phyloP scores from a whole-genome alignment of 2,797 vertebrate species.

The Oreonectes daqikongensis region DNA sequence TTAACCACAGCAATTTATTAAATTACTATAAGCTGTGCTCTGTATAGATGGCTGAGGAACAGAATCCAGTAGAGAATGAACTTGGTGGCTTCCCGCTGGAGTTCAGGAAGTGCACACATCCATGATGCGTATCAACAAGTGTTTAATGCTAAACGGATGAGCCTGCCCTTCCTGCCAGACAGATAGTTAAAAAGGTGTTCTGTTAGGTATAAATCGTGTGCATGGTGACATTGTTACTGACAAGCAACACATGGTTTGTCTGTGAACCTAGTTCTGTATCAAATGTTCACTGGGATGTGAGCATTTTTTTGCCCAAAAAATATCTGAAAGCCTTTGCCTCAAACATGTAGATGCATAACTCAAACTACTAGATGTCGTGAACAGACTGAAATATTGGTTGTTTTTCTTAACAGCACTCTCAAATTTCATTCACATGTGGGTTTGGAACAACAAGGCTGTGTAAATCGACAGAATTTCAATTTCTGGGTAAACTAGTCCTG shows the following conservation, averaged over 20 bases:
- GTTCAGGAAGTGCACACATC: conserved; percentile 61
- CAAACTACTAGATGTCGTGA: background rate
- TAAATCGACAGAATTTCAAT: too few species aligned
- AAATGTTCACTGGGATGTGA: too few species aligned
- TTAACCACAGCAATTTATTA: conserved; percentile 18
- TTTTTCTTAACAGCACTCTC: background rate
- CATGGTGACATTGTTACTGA: background rate
- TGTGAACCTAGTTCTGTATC: background rate
- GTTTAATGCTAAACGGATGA: conserved; percentile 77
- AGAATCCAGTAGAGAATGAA: conserved; percentile 58
- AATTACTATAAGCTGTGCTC: background rate
- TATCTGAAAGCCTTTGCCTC: background rate
- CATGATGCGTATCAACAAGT: conserved; percentile 67
- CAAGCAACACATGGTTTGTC: background rate
- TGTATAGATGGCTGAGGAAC: background rate
- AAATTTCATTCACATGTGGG: too few species aligned
- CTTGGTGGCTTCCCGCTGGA: conserved; percentile 44
- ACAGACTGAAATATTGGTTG: background rate
- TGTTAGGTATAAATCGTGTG: conserved; percentile 46
- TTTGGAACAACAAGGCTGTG: too few species aligned
- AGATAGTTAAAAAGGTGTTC: conserved; percentile 50
- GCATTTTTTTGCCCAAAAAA: too few species aligned
- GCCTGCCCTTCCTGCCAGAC: conserved; percentile 56
- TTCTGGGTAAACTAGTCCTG: too few species aligned
- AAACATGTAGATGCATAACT: background rate